phyloP scores from a whole-genome alignment of 2,888 invertebrate genomes.

The Tanaodytes sp. region DNA sequence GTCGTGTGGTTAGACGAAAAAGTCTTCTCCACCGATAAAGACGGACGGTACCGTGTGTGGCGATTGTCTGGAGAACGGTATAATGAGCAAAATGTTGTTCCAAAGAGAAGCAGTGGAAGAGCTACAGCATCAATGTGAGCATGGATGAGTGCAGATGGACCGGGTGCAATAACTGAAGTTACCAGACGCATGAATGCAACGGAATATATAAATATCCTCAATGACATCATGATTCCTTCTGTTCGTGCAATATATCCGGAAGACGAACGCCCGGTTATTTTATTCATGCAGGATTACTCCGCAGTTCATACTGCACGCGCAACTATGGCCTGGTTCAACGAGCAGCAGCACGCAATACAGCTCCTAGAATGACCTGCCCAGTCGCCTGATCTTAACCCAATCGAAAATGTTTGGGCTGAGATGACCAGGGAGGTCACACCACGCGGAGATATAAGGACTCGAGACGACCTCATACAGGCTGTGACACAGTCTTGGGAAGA shows the following conservation, averaged over 20 bases:
- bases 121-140: slow-evolving; percentile 40
- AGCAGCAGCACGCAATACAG: not conserved
- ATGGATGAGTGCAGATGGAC: slow-evolving; percentile 27
- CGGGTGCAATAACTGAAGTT: slow-evolving; percentile 12
- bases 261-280: slow-evolving; percentile 16
- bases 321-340: not conserved
- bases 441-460: not conserved
- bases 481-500: not conserved
- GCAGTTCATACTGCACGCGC: not conserved
- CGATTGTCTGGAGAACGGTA: not conserved
- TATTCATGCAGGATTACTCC: slow-evolving; percentile 50
- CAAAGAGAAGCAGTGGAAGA: not conserved
- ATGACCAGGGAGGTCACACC: slow-evolving; percentile 2
- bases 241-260: slow-evolving; percentile 3
- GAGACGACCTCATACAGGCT: not conserved
- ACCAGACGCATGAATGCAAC: slow-evolving; percentile 6
- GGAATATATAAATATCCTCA: slow-evolving; percentile 9
- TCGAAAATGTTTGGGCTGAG: too few relatives aligned
- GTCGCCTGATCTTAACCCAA: too few relatives aligned
- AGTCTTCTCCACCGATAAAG: slow-evolving; percentile 21
- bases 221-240: slow-evolving; percentile 4
- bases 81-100: not conserved
- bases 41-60: slow-evolving; percentile 22
- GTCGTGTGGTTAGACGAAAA: slow-evolving; percentile 25
- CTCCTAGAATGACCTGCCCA: not conserved